A percentile compares a stretch with the other conserved stretches of the same genome.
Evolutionary conservation across 1,140 invertebrate species (phyloP).

Genomic region (Phymorhynchus buccinoides): DNA sequence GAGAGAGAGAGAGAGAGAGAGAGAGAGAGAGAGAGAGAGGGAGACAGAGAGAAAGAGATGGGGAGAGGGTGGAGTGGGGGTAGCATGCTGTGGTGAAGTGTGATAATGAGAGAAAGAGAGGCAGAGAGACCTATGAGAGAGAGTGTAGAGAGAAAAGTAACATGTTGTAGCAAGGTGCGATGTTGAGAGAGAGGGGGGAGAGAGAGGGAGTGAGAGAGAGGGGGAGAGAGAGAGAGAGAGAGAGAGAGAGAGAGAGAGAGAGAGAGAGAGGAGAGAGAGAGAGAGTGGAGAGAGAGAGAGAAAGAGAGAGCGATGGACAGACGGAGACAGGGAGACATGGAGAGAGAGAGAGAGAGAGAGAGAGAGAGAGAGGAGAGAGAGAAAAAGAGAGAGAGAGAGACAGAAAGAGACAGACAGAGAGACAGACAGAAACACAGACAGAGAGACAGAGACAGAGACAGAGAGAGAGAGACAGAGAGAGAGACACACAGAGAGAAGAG

Average conservation of each 20-base stretch:
- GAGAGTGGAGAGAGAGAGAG: background rate
- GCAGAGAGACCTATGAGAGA: no score
- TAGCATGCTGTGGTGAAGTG: background rate
- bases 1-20: no score
- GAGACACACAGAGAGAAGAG: no score
- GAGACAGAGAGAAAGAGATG: no score
- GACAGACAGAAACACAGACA: constrained; percentile 9
- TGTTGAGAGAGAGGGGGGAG: background rate
- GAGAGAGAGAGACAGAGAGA: background rate
- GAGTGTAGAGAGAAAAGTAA: background rate
- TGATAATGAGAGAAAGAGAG: no score
- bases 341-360: background rate
- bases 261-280: background rate
- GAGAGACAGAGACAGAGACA: background rate
- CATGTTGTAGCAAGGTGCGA: no score
- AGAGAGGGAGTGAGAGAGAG: background rate
- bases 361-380: background rate
- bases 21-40: no score
- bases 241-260: no score
- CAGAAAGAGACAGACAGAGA: background rate
- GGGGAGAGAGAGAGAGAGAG: background rate
- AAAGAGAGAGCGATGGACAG: background rate
- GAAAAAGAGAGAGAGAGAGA: background rate
- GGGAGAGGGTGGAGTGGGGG: background rate
- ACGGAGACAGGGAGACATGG: background rate